Base-by-base conservation (phyloP, 1,140 invertebrate genomes). In the Aphidius gifuensis region DNA sequence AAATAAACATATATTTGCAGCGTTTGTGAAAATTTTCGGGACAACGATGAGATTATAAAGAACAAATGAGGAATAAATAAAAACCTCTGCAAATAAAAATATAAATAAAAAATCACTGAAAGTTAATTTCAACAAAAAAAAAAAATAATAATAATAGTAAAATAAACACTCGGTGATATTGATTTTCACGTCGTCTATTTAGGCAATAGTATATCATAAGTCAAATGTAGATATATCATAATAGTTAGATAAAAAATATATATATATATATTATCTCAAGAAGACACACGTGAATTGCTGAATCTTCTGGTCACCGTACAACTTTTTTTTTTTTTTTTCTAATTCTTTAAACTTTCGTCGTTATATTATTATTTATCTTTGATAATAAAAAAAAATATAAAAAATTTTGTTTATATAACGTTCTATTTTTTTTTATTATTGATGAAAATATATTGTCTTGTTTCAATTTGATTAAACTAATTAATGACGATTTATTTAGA, bases 201-300 rank as follows among this genome's bases (percentile, higher is more conserved):
- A 63, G 61, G 32, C 61, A 58, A 63, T 58, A 47, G 56, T 62
- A 63, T 53, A 44, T 55, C 39, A 55, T 71, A 77, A 75, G 69
- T 78, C 78, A 79, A 73, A 58, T 80, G 74, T 79, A 79, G 77
- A 80, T 80, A 78, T 80, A 79, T 74, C 75, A 78, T 76, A 40
- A 32, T 43, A 79, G 75, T 74, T 80, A 78, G 72, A 78, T 78
- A 79, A 75, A 79, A 44, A 44, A 3, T 8, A 44, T n/a, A 55
- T 38, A n/a, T n/a, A 55, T 42, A 55, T 42, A 5, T 16, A 80
- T 74, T 78, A 80, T 80, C 77, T 80, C 77, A 79, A 77, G 66
- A 75, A 68, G 68, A 74, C 76, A 71, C 71, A 68, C 69, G 68
- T 71, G 70, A 60, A 74, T 74, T 64, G 72, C 70, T 71, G 66